A percentile compares a stretch with the other conserved stretches of the same genome.
phyloP scores from a whole-genome alignment of 2,888 invertebrate species.

The Tuta absoluta region DNA sequence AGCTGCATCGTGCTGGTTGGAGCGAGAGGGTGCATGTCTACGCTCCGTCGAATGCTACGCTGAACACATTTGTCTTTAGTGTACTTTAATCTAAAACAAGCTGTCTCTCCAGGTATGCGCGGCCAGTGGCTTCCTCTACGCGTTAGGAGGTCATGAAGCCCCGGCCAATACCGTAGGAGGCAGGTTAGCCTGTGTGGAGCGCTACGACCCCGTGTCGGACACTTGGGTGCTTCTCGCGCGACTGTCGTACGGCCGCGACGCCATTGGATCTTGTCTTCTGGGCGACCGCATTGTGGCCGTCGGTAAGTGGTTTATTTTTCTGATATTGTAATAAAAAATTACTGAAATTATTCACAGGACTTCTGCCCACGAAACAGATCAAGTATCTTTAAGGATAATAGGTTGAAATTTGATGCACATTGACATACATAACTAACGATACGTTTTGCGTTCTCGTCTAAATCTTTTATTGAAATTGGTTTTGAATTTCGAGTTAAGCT shows the following conservation, averaged over 20 bases:
- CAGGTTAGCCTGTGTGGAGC: slow-evolving; percentile 94
- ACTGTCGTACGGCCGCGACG: slow-evolving; percentile 91
- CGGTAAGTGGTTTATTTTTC: slow-evolving; percentile 81
- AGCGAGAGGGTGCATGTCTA: background rate
- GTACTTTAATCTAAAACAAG: background rate
- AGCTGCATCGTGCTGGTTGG: no score
- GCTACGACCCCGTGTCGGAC: slow-evolving; percentile 90
- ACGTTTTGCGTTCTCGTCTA: no score
- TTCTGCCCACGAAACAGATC: no score
- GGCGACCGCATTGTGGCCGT: slow-evolving; percentile 91
- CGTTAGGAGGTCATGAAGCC: slow-evolving; percentile 96
- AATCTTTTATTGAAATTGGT: no score
- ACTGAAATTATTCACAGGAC: no score
- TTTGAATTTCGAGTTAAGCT: no score
- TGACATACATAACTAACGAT: no score
- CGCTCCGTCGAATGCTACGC: background rate
- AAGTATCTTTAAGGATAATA: no score
- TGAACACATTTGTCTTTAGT: no score
- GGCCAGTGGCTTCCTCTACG: slow-evolving; percentile 93
- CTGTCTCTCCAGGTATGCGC: slow-evolving; percentile 83
- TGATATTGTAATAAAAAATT: no score
- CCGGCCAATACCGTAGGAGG: slow-evolving; percentile 88
- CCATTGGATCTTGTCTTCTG: slow-evolving; percentile 92
- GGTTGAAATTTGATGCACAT: no score
- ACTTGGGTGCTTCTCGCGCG: slow-evolving; percentile 93